phyloP scores from a whole-genome alignment of 2,888 invertebrate genomes.

The Himalopsyche japonica region DNA sequence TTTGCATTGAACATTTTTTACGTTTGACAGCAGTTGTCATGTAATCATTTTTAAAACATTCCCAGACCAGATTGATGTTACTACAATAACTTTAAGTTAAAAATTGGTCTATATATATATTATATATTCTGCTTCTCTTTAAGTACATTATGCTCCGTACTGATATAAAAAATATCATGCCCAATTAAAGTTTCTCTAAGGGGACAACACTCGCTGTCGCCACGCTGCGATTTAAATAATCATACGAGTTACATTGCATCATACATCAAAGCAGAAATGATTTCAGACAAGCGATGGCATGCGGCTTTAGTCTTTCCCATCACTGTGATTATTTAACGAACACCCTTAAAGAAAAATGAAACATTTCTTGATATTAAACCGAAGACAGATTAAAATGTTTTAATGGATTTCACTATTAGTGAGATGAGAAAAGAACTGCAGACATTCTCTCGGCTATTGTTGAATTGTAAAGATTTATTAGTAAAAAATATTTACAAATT shows the following conservation, averaged over 20 bases:
- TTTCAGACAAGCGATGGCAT: not conserved
- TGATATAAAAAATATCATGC: conserved; percentile 3
- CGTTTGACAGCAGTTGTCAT: conserved; percentile 17
- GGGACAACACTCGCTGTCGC: not conserved
- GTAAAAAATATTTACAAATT: no score
- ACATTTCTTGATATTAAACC: no score
- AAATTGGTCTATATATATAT: conserved; percentile 7
- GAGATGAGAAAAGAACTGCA: no score
- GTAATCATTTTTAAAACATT: conserved; percentile 4
- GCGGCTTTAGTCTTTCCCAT: not conserved
- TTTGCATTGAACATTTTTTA: conserved; percentile 16
- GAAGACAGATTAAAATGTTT: no score
- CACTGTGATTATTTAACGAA: not conserved
- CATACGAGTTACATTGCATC: not conserved
- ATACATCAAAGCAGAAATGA: not conserved
- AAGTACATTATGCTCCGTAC: conserved; percentile 6
- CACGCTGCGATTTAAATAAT: not conserved
- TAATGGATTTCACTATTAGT: no score
- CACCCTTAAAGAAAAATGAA: no score
- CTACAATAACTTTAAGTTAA: conserved; percentile 7
- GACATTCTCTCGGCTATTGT: no score
- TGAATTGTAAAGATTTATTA: no score
- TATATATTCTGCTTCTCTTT: not conserved
- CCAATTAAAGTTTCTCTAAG: not conserved
- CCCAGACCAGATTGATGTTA: conserved; percentile 19